phyloP scores from a whole-genome alignment of 2,888 invertebrate species.

The Latheticus oryzae region DNA sequence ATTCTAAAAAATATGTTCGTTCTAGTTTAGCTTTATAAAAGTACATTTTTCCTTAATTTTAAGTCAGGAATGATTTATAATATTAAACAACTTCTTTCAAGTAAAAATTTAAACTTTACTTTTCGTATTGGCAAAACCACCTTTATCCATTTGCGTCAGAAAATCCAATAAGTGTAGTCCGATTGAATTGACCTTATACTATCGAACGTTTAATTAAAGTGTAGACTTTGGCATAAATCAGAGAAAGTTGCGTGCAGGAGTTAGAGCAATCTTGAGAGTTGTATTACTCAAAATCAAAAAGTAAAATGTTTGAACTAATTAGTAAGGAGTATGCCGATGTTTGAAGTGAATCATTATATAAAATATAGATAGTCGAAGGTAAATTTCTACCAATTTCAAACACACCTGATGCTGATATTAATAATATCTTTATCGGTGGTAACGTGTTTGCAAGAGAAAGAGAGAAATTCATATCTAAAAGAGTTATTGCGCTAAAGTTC shows the following conservation, averaged over 20 bases:
- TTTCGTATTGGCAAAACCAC: no score
- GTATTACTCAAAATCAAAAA: slow-evolving; percentile 15
- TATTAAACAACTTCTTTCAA: no score
- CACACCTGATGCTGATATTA: slow-evolving; percentile 11
- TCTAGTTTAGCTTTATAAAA: no score
- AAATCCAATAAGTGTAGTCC: slow-evolving; percentile 38
- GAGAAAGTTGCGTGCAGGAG: slow-evolving; percentile 27
- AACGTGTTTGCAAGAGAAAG: background rate
- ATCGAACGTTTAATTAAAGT: slow-evolving; percentile 35
- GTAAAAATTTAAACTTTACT: no score
- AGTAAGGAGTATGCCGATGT: slow-evolving; percentile 7
- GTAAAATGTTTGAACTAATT: slow-evolving; percentile 22
- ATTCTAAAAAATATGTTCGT: no score
- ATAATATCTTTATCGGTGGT: no score
- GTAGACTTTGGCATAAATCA: slow-evolving; percentile 33
- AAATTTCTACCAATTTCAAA: slow-evolving; percentile 1
- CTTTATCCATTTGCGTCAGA: slow-evolving; percentile 32
- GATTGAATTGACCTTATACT: slow-evolving; percentile 35
- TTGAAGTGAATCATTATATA: background rate
- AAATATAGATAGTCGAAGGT: slow-evolving; percentile 1
- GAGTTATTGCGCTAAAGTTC: background rate
- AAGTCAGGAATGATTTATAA: no score
- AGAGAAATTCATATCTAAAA: slow-evolving; percentile 2
- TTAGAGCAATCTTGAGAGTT: slow-evolving; percentile 25
- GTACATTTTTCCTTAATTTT: no score